A percentile compares a stretch with the other conserved stretches of the same genome.
Evolutionary conservation across 1,140 invertebrate species (phyloP).

Genomic region (Tetraneura akinire): DNA sequence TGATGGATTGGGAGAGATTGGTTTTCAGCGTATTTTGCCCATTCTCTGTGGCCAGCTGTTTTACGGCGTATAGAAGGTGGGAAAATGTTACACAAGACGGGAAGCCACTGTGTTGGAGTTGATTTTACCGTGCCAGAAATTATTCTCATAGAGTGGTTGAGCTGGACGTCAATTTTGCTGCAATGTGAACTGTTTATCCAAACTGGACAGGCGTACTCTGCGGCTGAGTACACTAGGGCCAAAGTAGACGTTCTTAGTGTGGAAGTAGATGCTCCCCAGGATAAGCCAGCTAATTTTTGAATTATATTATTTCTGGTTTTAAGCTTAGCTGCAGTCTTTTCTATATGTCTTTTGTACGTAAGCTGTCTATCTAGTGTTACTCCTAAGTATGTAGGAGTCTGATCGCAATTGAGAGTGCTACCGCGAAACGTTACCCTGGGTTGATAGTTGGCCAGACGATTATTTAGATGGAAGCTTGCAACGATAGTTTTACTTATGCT

Average conservation of each 20-base stretch:
- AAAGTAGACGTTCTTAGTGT: too few relatives aligned
- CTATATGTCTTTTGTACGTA: too few relatives aligned
- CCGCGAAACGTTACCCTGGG: not conserved
- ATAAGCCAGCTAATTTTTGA: too few relatives aligned
- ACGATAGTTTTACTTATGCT: conserved; percentile 48
- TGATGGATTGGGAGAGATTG: conserved; percentile 1
- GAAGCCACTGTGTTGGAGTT: not conserved
- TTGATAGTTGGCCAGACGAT: conserved; percentile 29
- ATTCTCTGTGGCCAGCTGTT: not conserved
- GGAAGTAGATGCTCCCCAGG: too few relatives aligned
- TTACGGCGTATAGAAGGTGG: not conserved
- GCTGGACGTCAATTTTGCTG: too few relatives aligned
- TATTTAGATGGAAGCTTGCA: conserved; percentile 24
- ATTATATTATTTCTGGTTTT: too few relatives aligned
- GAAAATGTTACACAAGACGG: not conserved
- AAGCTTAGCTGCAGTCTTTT: too few relatives aligned
- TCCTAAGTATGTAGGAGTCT: not conserved
- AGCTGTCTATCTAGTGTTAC: too few relatives aligned
- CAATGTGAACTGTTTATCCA: too few relatives aligned
- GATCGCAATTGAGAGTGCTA: not conserved
- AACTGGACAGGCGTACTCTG: too few relatives aligned
- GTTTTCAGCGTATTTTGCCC: not conserved
- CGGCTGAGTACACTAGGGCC: too few relatives aligned
- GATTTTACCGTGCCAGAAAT: not conserved
- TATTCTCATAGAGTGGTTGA: not conserved